Conservation (phyloP, 2,888 invertebrate genomes). For the Malthinus seriepunctatus region DNA sequence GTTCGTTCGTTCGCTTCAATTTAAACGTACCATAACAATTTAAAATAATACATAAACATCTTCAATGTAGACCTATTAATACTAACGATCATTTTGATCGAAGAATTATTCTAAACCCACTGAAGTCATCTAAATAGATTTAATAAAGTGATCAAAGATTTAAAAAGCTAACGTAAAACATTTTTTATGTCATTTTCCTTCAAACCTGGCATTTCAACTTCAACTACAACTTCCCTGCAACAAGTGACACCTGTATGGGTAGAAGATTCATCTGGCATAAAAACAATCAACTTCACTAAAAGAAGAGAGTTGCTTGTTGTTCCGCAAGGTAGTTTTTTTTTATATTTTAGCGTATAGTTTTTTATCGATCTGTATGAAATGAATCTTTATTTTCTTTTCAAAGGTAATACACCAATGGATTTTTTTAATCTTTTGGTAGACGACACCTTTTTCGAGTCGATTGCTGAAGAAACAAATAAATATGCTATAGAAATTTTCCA, state of each 20-base stretch:
- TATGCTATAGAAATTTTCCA: conserved; percentile 2
- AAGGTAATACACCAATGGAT: neutral
- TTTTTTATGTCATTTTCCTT: too few species aligned
- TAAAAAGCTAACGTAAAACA: too few species aligned
- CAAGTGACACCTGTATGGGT: neutral
- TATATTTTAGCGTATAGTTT: neutral
- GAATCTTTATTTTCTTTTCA: neutral
- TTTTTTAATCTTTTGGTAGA: neutral
- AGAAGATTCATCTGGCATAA: neutral
- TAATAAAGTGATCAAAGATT: too few species aligned
- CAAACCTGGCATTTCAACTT: too few species aligned
- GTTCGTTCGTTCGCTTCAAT: too few species aligned
- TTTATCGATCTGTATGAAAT: neutral
- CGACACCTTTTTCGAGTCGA: neutral
- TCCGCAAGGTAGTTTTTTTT: neutral
- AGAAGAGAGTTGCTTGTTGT: neutral
- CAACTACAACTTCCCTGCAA: neutral
- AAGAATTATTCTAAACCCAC: too few species aligned
- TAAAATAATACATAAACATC: too few species aligned
- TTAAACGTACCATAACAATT: too few species aligned
- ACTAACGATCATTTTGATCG: too few species aligned
- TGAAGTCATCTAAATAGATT: too few species aligned
- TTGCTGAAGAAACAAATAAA: conserved; percentile 4
- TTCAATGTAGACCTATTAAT: too few species aligned
- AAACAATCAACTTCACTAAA: neutral